Base-by-base conservation (phyloP, 2,888 invertebrate species). In the Apodemia hepburni region DNA sequence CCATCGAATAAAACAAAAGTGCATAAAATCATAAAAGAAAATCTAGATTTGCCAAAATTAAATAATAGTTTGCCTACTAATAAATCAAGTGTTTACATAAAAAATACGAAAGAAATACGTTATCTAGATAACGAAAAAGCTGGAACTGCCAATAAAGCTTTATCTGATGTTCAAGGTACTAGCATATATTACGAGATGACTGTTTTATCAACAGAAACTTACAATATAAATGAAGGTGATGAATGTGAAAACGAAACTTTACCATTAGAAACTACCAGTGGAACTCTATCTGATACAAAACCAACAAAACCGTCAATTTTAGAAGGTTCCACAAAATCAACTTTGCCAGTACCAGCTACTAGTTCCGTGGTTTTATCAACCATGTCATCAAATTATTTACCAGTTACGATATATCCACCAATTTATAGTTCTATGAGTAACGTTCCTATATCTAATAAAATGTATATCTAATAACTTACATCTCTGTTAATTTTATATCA, bases 71-170 rank as follows among this genome's bases (percentile, higher is more conserved):
- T 85, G 59, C 90, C 90, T n/a, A 82, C 75, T 70, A 91, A 90
- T 71, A 87, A 85, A 73, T 88, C 90, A 33, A 83, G 87, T 70
- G 87, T 92, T 61, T 83, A 84, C 66, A 92, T 90, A 69, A 92
- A 93, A 70, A 92, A 93, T 78, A 93, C 93, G 70, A 92, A 92
- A 83, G 85, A 92, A 73, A 84, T 92, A 65, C 84, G 85, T 65
- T 76, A 90, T 63, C 74, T 81, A 69, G 90, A 92, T 71, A 90
- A 88, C 65, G 90, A 90, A 64, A 80, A 84, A 62, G 86, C 88
- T 64, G 80, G 82, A 35, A 85, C 81, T 63, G 75, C 76, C 64
- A 85, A 82, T 58, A 84, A 83, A 76, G 84, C 82, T 72, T 74
- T 88, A 70, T 86, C 87, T 70, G 91, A 92, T 76, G 85, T 87